These are phyloP conservation scores for Elephantulus edwardii DNA, from an alignment of 2,113 vertebrate species.

Conservation along the genomic window DNA sequence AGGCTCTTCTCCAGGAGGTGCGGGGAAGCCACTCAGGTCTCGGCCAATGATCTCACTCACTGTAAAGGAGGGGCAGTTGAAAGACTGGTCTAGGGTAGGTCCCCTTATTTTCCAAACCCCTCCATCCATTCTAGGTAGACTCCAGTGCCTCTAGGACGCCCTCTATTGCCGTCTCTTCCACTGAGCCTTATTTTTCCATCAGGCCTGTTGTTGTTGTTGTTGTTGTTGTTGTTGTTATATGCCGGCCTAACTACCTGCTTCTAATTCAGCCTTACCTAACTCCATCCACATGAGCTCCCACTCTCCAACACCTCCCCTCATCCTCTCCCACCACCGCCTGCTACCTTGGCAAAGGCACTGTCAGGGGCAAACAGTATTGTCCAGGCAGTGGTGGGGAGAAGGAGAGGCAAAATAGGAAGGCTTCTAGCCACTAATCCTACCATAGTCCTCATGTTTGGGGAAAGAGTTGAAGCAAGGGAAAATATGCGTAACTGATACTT, in stretches of 20 bases:
- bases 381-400: background rate
- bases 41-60: conserved; percentile 83
- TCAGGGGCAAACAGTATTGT: too few species aligned
- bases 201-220: background rate
- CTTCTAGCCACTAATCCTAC: background rate
- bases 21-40: conserved; percentile 80
- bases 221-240: too few species aligned
- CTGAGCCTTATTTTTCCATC: conserved; percentile 5
- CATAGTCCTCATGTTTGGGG: background rate
- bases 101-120: conserved; percentile 23
- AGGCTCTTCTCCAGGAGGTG: conserved; percentile 73
- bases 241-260: conserved; percentile 8
- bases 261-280: conserved; percentile 9
- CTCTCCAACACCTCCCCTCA: background rate
- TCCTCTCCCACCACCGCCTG: background rate
- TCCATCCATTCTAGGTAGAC: conserved; percentile 17
- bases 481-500: background rate
- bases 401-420: background rate
- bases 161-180: conserved; percentile 1
- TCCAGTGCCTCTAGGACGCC: background rate
- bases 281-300: background rate
- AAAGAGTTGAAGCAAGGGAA: background rate
- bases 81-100: background rate
- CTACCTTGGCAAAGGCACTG: background rate
- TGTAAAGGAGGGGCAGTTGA: conserved; percentile 65